phyloP scores from a whole-genome alignment of 2,113 vertebrate genomes.

The Nipponia nippon region DNA sequence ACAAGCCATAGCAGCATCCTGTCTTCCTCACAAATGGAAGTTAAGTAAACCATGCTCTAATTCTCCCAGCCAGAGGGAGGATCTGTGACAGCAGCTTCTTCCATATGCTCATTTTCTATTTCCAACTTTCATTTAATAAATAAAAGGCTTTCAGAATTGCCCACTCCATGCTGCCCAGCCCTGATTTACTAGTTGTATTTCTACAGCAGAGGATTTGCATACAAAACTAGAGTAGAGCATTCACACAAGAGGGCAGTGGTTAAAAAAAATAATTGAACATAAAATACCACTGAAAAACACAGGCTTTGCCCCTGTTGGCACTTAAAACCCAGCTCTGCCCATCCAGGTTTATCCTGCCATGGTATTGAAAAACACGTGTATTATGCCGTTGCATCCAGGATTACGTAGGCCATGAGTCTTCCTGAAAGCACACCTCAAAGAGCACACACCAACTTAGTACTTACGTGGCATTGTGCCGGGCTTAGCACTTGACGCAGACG shows the following conservation, averaged over 20 bases:
- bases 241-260: neutral
- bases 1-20: neutral
- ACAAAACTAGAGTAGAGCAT: neutral
- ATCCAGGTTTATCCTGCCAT: neutral
- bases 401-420: neutral
- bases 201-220: neutral
- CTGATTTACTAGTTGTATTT: neutral
- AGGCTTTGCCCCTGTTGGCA: neutral
- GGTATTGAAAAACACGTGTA: neutral
- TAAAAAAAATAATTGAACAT: neutral
- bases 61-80: constrained; percentile 12
- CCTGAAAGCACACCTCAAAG: neutral
- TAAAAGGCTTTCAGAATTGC: neutral
- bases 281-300: neutral
- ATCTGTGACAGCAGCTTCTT: constrained; percentile 9
- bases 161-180: neutral
- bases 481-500: neutral
- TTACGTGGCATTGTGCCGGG: neutral
- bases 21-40: neutral
- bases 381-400: neutral
- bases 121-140: neutral
- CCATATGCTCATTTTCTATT: constrained; percentile 40
- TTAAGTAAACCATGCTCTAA: neutral
- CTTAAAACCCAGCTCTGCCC: neutral
- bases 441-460: neutral